These are phyloP conservation scores for Pheosia gnoma DNA, from an alignment of 2,888 invertebrate genomes.

Conservation along the genomic window DNA sequence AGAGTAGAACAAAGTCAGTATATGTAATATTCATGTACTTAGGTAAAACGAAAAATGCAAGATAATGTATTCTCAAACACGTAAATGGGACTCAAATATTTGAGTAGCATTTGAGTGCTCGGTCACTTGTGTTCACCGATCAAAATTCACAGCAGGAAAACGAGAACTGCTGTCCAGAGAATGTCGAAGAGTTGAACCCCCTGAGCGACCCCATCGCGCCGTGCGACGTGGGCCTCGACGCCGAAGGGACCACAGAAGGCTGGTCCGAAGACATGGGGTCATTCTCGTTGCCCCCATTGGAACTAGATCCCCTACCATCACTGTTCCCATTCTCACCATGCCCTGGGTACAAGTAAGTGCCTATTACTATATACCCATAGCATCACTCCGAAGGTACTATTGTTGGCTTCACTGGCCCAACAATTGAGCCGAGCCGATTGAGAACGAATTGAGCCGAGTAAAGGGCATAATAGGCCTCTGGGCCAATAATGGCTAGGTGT, in stretches of 20 bases:
- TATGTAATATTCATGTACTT: too few relatives aligned
- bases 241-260: slow-evolving; percentile 76
- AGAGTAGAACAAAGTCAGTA: too few relatives aligned
- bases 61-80: too few relatives aligned
- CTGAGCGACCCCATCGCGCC: slow-evolving; percentile 65
- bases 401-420: too few relatives aligned
- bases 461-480: too few relatives aligned
- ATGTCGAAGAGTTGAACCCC: slow-evolving; percentile 71
- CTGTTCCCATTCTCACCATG: slow-evolving; percentile 95
- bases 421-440: too few relatives aligned
- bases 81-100: too few relatives aligned
- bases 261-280: slow-evolving; percentile 93
- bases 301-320: slow-evolving; percentile 93
- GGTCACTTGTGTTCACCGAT: not conserved
- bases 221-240: slow-evolving; percentile 65
- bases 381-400: too few relatives aligned
- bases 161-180: slow-evolving; percentile 76
- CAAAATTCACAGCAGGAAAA: slow-evolving; percentile 64
- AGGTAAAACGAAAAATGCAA: too few relatives aligned
- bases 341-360: slow-evolving; percentile 89
- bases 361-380: not conserved
- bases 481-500: too few relatives aligned
- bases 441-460: too few relatives aligned
- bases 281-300: slow-evolving; percentile 92
- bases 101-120: too few relatives aligned